Conservation (phyloP, 2,888 invertebrate species). For the Yponomeuta cagnagella region DNA sequence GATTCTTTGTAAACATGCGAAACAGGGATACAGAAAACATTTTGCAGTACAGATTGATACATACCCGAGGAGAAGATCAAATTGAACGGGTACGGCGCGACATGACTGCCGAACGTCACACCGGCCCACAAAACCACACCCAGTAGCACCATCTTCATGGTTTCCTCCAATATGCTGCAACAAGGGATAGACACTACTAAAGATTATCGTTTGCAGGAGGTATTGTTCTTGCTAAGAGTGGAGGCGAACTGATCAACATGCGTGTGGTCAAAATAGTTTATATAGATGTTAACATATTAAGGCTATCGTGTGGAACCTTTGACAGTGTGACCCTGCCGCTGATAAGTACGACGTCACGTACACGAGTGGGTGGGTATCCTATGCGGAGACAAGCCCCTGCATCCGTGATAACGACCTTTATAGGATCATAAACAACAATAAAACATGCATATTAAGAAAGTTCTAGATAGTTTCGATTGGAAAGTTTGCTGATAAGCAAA, state of each 20-base stretch:
- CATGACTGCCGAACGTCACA: slow-evolving; percentile 58
- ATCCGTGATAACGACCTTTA: slow-evolving; percentile 7
- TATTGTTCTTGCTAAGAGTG: slow-evolving; percentile 28
- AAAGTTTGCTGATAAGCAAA: neutral
- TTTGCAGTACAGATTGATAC: neutral
- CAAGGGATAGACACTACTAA: slow-evolving; percentile 35
- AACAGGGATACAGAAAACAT: too few relatives aligned
- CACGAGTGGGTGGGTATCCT: slow-evolving; percentile 11
- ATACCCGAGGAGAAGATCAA: slow-evolving; percentile 54
- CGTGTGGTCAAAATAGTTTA: slow-evolving; percentile 42
- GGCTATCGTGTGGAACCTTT: slow-evolving; percentile 50
- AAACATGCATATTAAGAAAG: neutral
- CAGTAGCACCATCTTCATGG: slow-evolving; percentile 64
- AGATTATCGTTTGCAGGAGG: slow-evolving; percentile 14
- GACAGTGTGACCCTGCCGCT: slow-evolving; percentile 36
- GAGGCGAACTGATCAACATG: slow-evolving; percentile 44
- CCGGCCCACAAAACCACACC: slow-evolving; percentile 68
- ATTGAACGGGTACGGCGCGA: slow-evolving; percentile 67
- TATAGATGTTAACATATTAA: slow-evolving; percentile 41
- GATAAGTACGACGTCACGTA: slow-evolving; percentile 15
- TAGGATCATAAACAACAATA: neutral
- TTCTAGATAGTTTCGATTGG: neutral
- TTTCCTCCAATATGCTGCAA: slow-evolving; percentile 71
- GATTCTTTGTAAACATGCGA: too few relatives aligned
- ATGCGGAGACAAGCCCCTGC: slow-evolving; percentile 49